Base-by-base conservation (phyloP, 1,140 invertebrate species). In the Drosophila truncata region DNA sequence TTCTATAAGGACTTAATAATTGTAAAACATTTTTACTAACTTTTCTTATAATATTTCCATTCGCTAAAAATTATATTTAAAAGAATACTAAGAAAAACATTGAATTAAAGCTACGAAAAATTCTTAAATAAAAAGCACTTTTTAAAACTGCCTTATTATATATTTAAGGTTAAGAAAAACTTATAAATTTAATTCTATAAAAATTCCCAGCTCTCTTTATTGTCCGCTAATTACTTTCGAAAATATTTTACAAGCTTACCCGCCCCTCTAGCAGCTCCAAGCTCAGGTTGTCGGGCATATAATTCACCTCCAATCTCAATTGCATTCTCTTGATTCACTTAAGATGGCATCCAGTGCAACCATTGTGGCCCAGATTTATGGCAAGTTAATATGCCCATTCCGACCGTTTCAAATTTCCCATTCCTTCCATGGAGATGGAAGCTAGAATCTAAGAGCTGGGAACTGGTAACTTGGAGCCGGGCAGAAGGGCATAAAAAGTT, bases 301-400 rank as follows among this genome's bases (percentile, higher is more conserved):
- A 71, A 73, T 72, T 73, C 70, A 72, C 41, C 64, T 60, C 23
- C 44, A 66, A 78, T 69, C 62, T 59, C 63, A 78, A 78, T 78
- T 78, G 73, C 74, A 77, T 77, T 77, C 73, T 33, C 73, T 58
- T 77, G 73, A 77, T 67, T 76, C 74, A 77, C 74, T 77, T 77
- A 66, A 77, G 74, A 77, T 67, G 73, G 74, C 73, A 76, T 74
- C 70, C 39, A 35, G 60, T 47, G 73, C 71, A 77, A 77, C 64
- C 74, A 78, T 78, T 78, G 74, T 78, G 65, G 73, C 75, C 46
- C 79, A 79, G 82, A 87, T 87, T 86, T 86, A 86, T 86, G 41
- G 84, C 80, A 86, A 88, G 80, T 86, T 86, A 88, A 86, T 86
- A 86, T 83, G 84, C 80, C 85, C 80, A 86, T 83, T 80, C 74